These are phyloP conservation scores for Drosophila willistoni DNA, from an alignment of 1,140 invertebrate genomes.

Conservation along the genomic window DNA sequence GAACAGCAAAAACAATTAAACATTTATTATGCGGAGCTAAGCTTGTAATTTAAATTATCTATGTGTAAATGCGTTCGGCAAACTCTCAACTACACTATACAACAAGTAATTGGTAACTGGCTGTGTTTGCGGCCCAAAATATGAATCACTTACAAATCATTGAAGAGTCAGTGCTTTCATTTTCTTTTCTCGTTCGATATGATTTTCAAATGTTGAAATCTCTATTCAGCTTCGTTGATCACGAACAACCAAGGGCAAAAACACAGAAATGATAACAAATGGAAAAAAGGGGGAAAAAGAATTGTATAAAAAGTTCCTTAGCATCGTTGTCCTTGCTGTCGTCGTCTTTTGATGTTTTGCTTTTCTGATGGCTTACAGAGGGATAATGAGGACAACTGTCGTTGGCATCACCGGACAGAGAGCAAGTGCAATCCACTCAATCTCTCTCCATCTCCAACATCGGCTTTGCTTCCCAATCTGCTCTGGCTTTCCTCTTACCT, in stretches of 20 bases:
- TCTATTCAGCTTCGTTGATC: background rate
- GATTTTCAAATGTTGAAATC: background rate
- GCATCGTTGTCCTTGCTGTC: background rate
- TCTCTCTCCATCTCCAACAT: background rate
- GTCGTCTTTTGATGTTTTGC: conserved; percentile 14
- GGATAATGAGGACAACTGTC: conserved; percentile 19
- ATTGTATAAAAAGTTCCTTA: too few relatives aligned
- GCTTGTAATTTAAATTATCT: conserved; percentile 3
- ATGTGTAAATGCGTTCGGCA: background rate
- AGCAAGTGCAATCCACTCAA: conserved; percentile 8
- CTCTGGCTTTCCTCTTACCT: background rate
- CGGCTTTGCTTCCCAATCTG: background rate
- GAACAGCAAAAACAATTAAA: conserved; percentile 11
- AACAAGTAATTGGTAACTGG: too few relatives aligned
- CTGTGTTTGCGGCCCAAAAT: background rate
- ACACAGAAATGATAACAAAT: background rate
- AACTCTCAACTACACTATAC: background rate
- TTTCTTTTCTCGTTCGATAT: background rate
- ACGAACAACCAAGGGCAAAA: background rate
- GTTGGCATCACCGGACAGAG: conserved; percentile 12
- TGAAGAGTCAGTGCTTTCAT: background rate
- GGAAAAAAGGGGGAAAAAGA: background rate
- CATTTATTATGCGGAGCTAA: conserved; percentile 3
- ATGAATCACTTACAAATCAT: background rate
- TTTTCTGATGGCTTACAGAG: conserved; percentile 2